phyloP scores from a whole-genome alignment of 2,797 vertebrate genomes.

The Brachyalestes nurse region DNA sequence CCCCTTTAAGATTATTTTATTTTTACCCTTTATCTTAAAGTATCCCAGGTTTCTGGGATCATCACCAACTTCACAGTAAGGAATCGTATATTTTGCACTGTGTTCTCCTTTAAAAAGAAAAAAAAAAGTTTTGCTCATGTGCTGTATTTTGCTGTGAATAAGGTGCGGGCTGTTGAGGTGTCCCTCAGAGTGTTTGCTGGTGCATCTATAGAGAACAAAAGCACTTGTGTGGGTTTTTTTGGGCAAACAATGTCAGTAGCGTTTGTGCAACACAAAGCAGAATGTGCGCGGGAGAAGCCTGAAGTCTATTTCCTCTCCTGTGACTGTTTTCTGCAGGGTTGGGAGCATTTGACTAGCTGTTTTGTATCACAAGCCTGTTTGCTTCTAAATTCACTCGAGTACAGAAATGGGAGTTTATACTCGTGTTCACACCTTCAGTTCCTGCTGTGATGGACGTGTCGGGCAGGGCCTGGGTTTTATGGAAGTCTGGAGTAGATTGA shows the following conservation, averaged over 20 bases:
- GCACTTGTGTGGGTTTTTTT: neutral
- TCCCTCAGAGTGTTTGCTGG: neutral
- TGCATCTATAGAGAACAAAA: conserved; percentile 2
- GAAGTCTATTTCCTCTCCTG: neutral
- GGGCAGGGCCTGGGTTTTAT: conserved; percentile 19
- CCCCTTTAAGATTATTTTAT: too few species aligned
- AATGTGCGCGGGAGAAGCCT: neutral
- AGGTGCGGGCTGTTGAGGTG: neutral
- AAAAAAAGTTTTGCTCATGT: neutral
- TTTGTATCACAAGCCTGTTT: neutral
- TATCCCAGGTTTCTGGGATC: neutral
- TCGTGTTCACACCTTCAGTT: neutral
- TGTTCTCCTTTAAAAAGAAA: too few species aligned
- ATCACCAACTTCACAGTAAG: neutral
- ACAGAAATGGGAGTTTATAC: neutral
- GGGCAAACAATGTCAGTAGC: neutral
- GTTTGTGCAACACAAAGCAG: neutral
- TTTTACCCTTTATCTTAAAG: too few species aligned
- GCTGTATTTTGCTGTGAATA: neutral
- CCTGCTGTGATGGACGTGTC: neutral
- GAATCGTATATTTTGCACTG: neutral
- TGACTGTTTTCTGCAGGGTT: neutral
- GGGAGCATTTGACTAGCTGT: neutral
- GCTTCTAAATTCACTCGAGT: neutral
- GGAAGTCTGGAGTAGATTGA: conserved; percentile 48